Evolutionary conservation across 2,888 invertebrate genomes (phyloP), one percentile per base, ranked within the genome.

Genomic region (Chrysotoxum bicinctum): DNA sequence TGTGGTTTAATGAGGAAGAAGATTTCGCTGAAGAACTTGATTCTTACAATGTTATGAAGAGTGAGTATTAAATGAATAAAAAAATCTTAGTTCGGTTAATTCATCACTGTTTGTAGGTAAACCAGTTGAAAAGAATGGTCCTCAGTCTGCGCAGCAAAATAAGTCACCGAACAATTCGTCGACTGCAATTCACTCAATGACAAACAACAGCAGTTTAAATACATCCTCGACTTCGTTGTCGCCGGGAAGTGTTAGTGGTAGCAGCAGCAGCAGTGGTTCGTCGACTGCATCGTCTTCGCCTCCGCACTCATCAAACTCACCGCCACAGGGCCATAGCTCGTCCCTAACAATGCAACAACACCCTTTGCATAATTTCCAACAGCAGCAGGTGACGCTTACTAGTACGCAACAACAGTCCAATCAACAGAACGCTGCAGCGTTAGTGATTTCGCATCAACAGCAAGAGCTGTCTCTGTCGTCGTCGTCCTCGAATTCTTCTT

Each of bases 1-100:
- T 98, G 95, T 99, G 98, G 98, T 99, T 99, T 92, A 98, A 98
- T 91, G 98, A 98, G 89, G 99, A 99, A 88, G 98, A 98, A 91
- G 98, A 98, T 91, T 95, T 96, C 87, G 96, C 97, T 84, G 97
- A 98, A 90, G 96, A 95, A 85, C 90, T 91, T 50, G 92, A 92
- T 87, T 90, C 91, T 56, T 92, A 92, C 82, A 91, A 90, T 84
- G 91, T 91, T 87, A 92, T 92, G 89, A 92, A 92, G 90, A 90
- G 92, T 92, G 89, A 90, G 90, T 88, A 48, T 10, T 16, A 60
- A 45, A 50, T 8, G 19, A 26, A 37, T 60, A 52, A 3, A 12
- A 8, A 1, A 14, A 14, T 35, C 45, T 64, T 66, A 43, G 58
- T 68, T 75, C 68, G 40, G 32, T 56, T 12, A 76, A 66, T 60